phyloP scores from a whole-genome alignment of 2,888 invertebrate genomes.

The Eristalinus sepulchralis region DNA sequence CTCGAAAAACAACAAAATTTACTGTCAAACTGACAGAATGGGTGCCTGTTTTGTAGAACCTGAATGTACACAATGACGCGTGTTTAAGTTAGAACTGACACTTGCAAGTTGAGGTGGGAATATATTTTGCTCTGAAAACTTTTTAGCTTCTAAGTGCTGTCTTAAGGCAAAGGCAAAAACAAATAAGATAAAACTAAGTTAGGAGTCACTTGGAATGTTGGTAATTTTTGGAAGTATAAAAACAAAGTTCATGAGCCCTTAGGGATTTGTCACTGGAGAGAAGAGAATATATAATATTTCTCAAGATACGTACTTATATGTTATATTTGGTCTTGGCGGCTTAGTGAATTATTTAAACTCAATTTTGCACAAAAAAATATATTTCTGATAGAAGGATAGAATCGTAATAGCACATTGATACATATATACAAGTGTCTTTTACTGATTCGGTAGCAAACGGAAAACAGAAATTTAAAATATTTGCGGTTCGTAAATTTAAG shows the following conservation, averaged over 20 bases:
- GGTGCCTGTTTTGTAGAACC: conserved; percentile 28
- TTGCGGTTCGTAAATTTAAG: too few relatives aligned
- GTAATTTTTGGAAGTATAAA: conserved; percentile 26
- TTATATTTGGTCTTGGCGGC: too few relatives aligned
- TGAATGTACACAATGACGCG: neutral
- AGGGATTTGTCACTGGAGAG: neutral
- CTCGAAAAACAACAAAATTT: conserved; percentile 23
- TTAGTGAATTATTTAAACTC: too few relatives aligned
- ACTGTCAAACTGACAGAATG: conserved; percentile 57
- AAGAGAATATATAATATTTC: conserved; percentile 23
- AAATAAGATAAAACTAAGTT: neutral
- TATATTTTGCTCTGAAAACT: conserved; percentile 2
- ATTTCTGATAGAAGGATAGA: too few relatives aligned
- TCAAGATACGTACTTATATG: neutral
- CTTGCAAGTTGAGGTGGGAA: conserved; percentile 29
- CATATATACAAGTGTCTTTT: too few relatives aligned
- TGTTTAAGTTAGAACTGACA: neutral
- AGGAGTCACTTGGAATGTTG: conserved; percentile 25
- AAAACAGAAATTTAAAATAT: too few relatives aligned
- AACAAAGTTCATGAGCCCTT: conserved; percentile 29
- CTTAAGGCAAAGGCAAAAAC: neutral
- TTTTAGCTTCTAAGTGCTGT: conserved; percentile 9
- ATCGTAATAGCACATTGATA: too few relatives aligned
- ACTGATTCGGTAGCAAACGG: too few relatives aligned
- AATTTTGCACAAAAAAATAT: too few relatives aligned